phyloP scores from a whole-genome alignment of 2,888 invertebrate genomes.

The Bibio marci region DNA sequence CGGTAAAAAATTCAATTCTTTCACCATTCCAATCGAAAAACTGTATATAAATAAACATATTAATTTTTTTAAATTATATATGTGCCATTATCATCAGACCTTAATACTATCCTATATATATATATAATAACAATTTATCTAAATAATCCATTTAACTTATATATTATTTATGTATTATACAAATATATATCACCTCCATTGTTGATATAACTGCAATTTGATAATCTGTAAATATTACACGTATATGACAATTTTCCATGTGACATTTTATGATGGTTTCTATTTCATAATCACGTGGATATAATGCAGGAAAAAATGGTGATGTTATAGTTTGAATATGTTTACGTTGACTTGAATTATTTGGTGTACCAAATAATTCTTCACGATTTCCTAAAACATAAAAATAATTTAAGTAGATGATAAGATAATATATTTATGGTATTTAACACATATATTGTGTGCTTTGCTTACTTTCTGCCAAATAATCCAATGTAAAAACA shows the following conservation, averaged over 20 bases:
- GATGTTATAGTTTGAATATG: conserved; percentile 35
- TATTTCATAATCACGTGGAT: conserved; percentile 45
- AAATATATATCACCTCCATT: conserved; percentile 38
- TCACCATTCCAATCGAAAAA: conserved; percentile 51
- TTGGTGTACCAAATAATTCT: conserved; percentile 31
- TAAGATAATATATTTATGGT: too few relatives aligned
- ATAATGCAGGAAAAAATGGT: conserved; percentile 48
- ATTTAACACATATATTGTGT: too few relatives aligned
- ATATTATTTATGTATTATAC: background rate
- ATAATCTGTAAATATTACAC: conserved; percentile 49
- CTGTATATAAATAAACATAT: conserved; percentile 20
- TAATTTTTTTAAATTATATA: background rate
- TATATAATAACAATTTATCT: too few relatives aligned
- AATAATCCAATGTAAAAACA: conserved; percentile 45
- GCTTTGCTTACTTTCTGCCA: conserved; percentile 39
- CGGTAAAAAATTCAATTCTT: conserved; percentile 44
- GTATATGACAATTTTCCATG: conserved; percentile 36
- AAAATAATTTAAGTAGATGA: too few relatives aligned
- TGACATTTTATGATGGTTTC: conserved; percentile 45
- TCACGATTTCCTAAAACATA: conserved; percentile 36
- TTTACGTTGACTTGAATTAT: conserved; percentile 12
- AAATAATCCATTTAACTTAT: too few relatives aligned
- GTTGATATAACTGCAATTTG: conserved; percentile 45
- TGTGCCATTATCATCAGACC: too few relatives aligned
- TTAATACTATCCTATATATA: too few relatives aligned